These are phyloP conservation scores for Leucopsar rothschildi DNA, from an alignment of 2,113 vertebrate genomes.

Conservation along the genomic window DNA sequence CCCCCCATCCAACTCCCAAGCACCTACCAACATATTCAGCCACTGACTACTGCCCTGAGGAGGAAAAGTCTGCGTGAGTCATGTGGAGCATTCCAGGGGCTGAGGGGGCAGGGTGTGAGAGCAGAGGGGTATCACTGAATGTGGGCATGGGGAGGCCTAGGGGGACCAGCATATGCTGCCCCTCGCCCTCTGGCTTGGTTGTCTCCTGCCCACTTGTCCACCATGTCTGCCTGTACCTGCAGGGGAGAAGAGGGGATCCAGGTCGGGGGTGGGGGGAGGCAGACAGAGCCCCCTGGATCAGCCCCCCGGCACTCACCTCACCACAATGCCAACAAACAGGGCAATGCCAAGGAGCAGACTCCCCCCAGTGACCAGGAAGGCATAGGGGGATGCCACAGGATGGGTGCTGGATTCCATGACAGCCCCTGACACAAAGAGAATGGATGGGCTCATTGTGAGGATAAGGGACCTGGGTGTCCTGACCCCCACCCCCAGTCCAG, in stretches of 20 bases:
- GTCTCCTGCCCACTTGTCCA: not conserved
- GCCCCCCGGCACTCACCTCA: slow-evolving; percentile 48
- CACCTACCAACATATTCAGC: not conserved
- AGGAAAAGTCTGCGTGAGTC: slow-evolving; percentile 16
- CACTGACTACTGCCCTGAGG: not conserved
- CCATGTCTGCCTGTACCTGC: slow-evolving; percentile 12
- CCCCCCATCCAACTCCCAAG: not conserved
- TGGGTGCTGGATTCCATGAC: not conserved
- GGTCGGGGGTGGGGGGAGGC: not conserved
- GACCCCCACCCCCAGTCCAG: not conserved
- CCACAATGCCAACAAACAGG: slow-evolving; percentile 22
- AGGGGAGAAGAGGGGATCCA: not conserved
- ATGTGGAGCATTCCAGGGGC: not conserved
- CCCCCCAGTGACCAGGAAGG: slow-evolving; percentile 43
- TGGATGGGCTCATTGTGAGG: not conserved
- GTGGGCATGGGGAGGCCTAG: not conserved
- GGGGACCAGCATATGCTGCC: not conserved
- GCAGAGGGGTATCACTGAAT: not conserved
- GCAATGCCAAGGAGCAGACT: slow-evolving; percentile 48
- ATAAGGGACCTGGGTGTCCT: rapidly evolving
- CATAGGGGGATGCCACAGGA: not conserved
- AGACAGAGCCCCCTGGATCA: not conserved
- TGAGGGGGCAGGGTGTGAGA: not conserved
- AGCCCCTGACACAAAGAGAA: not conserved
- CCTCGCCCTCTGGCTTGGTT: not conserved